Evolutionary conservation across 2,797 vertebrate genomes (phyloP), one percentile per base, ranked within the genome.

Genomic region (Danio albolineatus): DNA sequence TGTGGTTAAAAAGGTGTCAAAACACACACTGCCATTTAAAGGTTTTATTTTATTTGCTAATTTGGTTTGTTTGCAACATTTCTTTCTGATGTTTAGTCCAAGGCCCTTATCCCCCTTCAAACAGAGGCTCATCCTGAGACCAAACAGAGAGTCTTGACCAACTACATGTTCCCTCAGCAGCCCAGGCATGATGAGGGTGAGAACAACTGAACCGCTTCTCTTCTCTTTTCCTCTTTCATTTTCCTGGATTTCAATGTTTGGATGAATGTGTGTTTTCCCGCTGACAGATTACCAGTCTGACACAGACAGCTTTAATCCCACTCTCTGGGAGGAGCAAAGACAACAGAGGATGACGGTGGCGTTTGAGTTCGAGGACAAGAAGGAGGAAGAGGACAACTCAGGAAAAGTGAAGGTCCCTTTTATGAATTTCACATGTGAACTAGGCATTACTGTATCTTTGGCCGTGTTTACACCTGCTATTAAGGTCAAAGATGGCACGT

Each of bases 141-240:
- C 88, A 98, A 99, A 92, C 97, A 98, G 93, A 95, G 97, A 81
- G 98, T 99, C 44, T 89, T 99, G 88, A 99, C 98, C 86, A 99
- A 99, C 94, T 99, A 99, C 92, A 99, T 99, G 98, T 99, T 99
- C 92, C 98, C 98, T 51, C 98, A 99, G 92, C 98, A 99, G 82
- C 97, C 98, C 9, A 95, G 98, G 70, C 94, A 97, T 0, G 98
- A 99, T 53, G 98, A 99, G 93, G 98, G 98, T 98, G 94, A 88
- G 53, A 74, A 54, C 69, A 64, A 61, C 62, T 70, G 14, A 17
- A 44, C n/a, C 16, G 4, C 4, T 61, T 61, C 14, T 44, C 57
- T 38, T 41, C 61, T 17, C 73, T 41, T 75, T 6, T 75, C n/a
- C 28, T 28, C n/a, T 49, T 14, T 21, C 49, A 54, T 73, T 36